Percentiles rank a stretch among this genome's conserved stretches.
phyloP scores from a whole-genome alignment of 2,113 vertebrate genomes.

The Colossoma macropomum region DNA sequence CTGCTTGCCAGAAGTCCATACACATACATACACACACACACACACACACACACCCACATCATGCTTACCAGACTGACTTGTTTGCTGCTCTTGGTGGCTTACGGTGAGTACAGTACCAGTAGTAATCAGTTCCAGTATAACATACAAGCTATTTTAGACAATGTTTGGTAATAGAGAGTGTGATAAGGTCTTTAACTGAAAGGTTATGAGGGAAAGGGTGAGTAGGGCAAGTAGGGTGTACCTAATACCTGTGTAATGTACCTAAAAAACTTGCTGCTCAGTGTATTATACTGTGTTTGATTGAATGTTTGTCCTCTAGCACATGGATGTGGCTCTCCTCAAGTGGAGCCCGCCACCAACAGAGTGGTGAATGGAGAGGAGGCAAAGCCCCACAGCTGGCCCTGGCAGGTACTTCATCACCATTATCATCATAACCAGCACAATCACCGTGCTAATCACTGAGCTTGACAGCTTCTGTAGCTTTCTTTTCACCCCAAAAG shows the following conservation, averaged over 20 bases:
- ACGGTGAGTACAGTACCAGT: constrained; percentile 60
- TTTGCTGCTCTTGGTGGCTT: constrained; percentile 62
- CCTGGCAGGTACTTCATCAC: constrained; percentile 73
- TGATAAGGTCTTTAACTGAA: too few relatives aligned
- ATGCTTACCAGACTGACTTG: constrained; percentile 58
- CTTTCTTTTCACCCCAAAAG: neutral
- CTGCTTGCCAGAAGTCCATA: neutral
- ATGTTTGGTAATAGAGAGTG: neutral
- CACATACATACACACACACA: constrained; percentile 23
- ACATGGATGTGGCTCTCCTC: constrained; percentile 70
- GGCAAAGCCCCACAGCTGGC: constrained; percentile 72
- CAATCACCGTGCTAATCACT: neutral
- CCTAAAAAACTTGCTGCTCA: too few relatives aligned
- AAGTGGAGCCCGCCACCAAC: constrained; percentile 58
- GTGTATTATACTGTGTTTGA: neutral
- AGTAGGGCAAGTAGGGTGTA: too few relatives aligned
- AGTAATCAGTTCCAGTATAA: neutral
- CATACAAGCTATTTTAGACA: neutral
- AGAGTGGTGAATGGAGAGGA: constrained; percentile 75
- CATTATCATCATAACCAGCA: neutral
- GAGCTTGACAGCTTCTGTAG: neutral
- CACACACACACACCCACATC: constrained; percentile 28
- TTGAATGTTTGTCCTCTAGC: constrained; percentile 52
- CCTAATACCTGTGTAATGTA: too few relatives aligned
- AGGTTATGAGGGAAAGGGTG: too few relatives aligned